Evolutionary conservation across 2,797 vertebrate genomes (phyloP).

Genomic region (Netta rufina): DNA sequence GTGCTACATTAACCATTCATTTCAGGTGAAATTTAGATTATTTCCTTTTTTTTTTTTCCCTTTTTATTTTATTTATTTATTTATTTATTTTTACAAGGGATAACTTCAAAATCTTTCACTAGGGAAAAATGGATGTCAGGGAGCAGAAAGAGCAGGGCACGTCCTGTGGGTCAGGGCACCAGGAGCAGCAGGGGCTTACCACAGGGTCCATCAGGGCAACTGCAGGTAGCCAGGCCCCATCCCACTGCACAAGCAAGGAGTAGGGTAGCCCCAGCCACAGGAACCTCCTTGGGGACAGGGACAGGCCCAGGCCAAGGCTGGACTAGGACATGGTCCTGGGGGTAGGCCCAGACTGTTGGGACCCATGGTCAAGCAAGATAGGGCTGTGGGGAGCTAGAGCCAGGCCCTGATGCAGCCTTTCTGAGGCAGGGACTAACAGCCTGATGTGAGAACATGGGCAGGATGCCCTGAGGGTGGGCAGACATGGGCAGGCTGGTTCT

Average conservation of each 20-base stretch:
- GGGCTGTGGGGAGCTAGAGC: not conserved
- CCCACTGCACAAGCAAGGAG: rapidly evolving
- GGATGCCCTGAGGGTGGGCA: rapidly evolving
- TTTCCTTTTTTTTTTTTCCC: not conserved
- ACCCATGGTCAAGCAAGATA: rapidly evolving
- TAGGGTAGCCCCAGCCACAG: rapidly evolving
- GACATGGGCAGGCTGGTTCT: rapidly evolving
- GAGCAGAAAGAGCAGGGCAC: not conserved
- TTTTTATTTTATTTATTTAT: not conserved
- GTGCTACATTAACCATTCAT: not conserved
- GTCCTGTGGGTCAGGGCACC: rapidly evolving
- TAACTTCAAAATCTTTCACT: not conserved
- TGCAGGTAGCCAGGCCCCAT: not conserved
- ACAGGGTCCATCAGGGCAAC: rapidly evolving
- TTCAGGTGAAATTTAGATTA: not conserved
- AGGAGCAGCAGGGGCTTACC: rapidly evolving
- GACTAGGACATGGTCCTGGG: rapidly evolving
- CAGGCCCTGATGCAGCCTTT: rapidly evolving
- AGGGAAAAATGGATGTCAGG: not conserved
- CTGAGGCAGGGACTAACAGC: not conserved
- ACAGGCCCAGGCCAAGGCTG: no score
- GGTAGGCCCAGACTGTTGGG: not conserved
- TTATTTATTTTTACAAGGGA: not conserved
- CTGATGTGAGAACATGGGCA: rapidly evolving
- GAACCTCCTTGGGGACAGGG: rapidly evolving